Evolutionary conservation across 2,797 vertebrate genomes (phyloP), one percentile per base, ranked within the genome.

Genomic region (Enteromius afrohamiltoni): DNA sequence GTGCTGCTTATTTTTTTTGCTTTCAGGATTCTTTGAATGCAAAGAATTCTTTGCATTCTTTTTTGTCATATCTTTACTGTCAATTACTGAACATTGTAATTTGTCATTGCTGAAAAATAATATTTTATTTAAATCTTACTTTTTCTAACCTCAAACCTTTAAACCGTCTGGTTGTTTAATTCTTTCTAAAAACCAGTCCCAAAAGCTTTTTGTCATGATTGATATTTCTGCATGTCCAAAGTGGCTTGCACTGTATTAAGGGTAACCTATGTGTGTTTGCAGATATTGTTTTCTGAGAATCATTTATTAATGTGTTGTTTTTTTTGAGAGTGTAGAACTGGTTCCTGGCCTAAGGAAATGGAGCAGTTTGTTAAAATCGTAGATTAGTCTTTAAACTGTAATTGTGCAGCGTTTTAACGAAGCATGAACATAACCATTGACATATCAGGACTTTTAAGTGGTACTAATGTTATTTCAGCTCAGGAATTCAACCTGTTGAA

Each of bases 391-490:
- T 62, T 60, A 42, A 29, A 16, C 58, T 47, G 4, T 49, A 37
- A 40, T 74, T 7, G 60, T 70, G 79, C 11, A 45, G 67, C 17
- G 8, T 80, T 80, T 26, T 3, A 67, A 17, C 37, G 31, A 70
- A 58, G 37, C 13, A 60, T 80, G 7, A 23, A 58, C 31, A 60
- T 53, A 71, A 47, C 19, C 4, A 37, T 62, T 70, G 17, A 34
- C 51, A 34, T 37, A n/a, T 37, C 7, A 40, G 16, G 21, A n/a
- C n/a, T n/a, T n/a, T 19, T 40, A 82, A 74, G 42, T 67, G 70
- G 40, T 75, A 31, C 21, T 76, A 17, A 82, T 67, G 29, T 64
- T 23, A 49, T 74, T 62, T 62, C 1, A 82, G 71, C 45, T 40
- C 29, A 51, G 60, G 10, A 76, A 67, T 76, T 55, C n/a, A 53